A percentile compares a stretch with the other conserved stretches of the same genome.
Evolutionary conservation across 2,113 vertebrate species (phyloP).

Genomic region (Siniperca chuatsi): DNA sequence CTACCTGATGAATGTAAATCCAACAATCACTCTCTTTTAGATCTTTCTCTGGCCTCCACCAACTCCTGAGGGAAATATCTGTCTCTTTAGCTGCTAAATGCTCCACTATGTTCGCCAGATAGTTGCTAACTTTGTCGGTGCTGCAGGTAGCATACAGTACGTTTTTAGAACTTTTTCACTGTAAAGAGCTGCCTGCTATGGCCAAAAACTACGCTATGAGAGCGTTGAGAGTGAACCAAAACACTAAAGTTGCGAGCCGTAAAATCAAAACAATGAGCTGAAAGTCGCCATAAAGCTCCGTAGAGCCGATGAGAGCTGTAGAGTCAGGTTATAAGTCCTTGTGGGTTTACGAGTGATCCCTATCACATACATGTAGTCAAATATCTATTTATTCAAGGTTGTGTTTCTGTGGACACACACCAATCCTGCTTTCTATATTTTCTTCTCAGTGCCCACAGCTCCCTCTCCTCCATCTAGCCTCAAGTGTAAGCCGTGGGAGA

Average conservation of each 20-base stretch:
- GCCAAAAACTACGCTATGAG: no score
- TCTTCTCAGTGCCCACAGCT: slow-evolving; percentile 38
- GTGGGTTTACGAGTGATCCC: background rate
- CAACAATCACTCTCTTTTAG: no score
- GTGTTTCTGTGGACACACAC: background rate
- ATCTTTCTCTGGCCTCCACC: no score
- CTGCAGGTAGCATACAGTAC: background rate
- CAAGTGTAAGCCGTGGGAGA: slow-evolving; percentile 91
- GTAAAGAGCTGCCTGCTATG: background rate
- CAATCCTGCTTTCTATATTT: slow-evolving; percentile 1
- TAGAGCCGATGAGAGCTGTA: background rate
- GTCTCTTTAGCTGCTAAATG: background rate
- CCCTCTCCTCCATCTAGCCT: slow-evolving; percentile 62
- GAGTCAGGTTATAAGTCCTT: background rate
- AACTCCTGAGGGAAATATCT: no score
- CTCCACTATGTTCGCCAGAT: background rate
- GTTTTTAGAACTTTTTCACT: no score
- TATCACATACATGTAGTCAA: background rate
- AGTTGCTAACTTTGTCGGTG: background rate
- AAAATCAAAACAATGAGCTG: background rate
- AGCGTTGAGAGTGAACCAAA: background rate
- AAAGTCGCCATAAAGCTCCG: background rate
- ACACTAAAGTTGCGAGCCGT: background rate
- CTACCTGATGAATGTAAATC: no score
- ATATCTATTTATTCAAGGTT: background rate